phyloP scores from a whole-genome alignment of 2,888 invertebrate species.

The Acronicta aceris region DNA sequence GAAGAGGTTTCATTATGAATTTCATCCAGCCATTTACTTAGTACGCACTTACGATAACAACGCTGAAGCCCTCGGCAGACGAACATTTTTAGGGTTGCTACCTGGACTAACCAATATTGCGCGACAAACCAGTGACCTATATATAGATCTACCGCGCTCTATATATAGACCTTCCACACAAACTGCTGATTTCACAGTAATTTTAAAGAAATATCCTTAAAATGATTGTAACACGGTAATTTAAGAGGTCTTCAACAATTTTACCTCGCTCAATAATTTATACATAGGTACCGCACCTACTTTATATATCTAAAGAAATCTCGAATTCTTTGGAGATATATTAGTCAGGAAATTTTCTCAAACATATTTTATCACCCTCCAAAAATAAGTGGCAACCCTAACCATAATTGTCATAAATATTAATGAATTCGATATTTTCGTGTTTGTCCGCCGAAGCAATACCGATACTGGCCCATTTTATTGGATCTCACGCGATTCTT shows the following conservation, averaged over 20 bases:
- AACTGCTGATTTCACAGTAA: no score
- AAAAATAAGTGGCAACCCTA: background rate
- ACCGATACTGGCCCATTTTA: constrained; percentile 30
- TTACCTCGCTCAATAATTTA: no score
- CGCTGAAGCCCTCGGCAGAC: constrained; percentile 5
- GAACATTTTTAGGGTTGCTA: constrained; percentile 29
- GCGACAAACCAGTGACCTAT: no score
- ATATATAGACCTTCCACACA: background rate
- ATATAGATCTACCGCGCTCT: background rate
- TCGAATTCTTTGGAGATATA: no score
- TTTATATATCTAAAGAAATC: no score
- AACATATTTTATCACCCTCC: no score
- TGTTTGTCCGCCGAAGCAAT: constrained; percentile 26
- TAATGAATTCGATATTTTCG: constrained; percentile 50
- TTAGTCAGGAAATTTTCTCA: no score
- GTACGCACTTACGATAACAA: constrained; percentile 8
- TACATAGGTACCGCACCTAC: no score
- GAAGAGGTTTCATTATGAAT: constrained; percentile 1
- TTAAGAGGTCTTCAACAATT: no score
- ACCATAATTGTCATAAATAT: constrained; percentile 52
- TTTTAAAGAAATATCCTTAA: no score
- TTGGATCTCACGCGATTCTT: constrained; percentile 33
- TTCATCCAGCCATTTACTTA: background rate
- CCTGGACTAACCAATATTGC: background rate
- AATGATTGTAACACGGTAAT: no score